A percentile compares a stretch with the other conserved stretches of the same genome.
Conservation (phyloP, 2,888 invertebrate species). For the Leptinotarsa peninsularis region DNA sequence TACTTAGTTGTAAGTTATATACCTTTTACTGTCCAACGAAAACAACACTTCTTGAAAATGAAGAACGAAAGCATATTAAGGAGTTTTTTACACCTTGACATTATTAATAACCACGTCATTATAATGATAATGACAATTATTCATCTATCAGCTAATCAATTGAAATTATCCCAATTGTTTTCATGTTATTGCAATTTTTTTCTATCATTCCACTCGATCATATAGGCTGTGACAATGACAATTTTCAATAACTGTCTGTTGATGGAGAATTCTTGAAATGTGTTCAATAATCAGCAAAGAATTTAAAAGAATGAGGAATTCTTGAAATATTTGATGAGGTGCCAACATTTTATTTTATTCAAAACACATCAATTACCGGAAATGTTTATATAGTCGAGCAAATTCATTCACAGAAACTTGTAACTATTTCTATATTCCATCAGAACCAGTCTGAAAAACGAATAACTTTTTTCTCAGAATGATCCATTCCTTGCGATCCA, state of each 20-base stretch:
- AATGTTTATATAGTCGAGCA: neutral
- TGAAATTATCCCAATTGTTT: conserved; percentile 2
- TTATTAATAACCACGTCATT: neutral
- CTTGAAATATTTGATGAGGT: neutral
- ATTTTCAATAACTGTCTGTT: conserved; percentile 14
- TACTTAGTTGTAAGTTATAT: no score
- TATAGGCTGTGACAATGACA: conserved; percentile 22
- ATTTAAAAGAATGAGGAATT: conserved; percentile 33
- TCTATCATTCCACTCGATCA: conserved; percentile 14
- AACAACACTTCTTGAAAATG: no score
- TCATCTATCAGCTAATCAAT: neutral
- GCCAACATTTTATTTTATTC: conserved; percentile 14
- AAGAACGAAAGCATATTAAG: no score
- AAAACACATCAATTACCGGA: neutral
- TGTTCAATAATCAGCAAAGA: conserved; percentile 29
- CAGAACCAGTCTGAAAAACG: no score
- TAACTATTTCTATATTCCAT: no score
- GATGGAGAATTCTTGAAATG: conserved; percentile 34
- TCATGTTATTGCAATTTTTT: neutral
- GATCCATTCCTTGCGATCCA: no score
- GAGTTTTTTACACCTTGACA: neutral
- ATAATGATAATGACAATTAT: neutral
- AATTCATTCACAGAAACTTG: neutral
- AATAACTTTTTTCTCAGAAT: no score
- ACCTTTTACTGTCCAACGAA: no score